Evolutionary conservation across 2,888 invertebrate species (phyloP).

Genomic region (Rhamnusium bicolor): DNA sequence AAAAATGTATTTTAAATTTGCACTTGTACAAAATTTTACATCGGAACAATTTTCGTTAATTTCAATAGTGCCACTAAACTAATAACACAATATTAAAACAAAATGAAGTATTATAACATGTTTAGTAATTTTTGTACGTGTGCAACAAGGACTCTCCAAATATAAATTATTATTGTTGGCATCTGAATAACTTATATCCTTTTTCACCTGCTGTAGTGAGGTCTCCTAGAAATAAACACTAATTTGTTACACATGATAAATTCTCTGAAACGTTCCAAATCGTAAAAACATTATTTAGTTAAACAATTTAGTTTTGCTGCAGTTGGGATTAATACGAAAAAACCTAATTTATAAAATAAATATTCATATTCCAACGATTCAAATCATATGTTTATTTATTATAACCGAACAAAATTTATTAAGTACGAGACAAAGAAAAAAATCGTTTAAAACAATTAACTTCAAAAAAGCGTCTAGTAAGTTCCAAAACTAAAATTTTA

Average conservation of each 20-base stretch:
- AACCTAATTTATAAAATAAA: too few species aligned
- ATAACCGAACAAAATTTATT: too few species aligned
- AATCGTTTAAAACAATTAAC: too few species aligned
- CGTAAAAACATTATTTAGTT: neutral
- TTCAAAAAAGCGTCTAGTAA: too few species aligned
- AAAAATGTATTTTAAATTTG: too few species aligned
- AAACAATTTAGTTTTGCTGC: neutral
- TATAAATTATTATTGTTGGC: slow-evolving; percentile 47
- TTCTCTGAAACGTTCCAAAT: neutral
- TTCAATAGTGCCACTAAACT: neutral
- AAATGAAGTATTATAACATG: slow-evolving; percentile 10
- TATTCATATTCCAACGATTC: too few species aligned
- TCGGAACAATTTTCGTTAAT: neutral
- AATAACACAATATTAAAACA: slow-evolving; percentile 1
- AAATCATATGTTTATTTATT: too few species aligned
- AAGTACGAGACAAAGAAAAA: too few species aligned
- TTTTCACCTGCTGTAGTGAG: slow-evolving; percentile 49
- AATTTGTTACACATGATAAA: slow-evolving; percentile 18
- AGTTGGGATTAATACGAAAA: neutral
- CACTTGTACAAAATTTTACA: neutral
- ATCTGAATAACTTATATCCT: slow-evolving; percentile 44
- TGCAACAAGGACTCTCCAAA: slow-evolving; percentile 27
- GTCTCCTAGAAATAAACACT: slow-evolving; percentile 44
- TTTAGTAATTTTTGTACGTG: slow-evolving; percentile 3
- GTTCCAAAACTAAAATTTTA: too few species aligned